phyloP scores from a whole-genome alignment of 2,797 vertebrate genomes.

The Lithobates sylvaticus region DNA sequence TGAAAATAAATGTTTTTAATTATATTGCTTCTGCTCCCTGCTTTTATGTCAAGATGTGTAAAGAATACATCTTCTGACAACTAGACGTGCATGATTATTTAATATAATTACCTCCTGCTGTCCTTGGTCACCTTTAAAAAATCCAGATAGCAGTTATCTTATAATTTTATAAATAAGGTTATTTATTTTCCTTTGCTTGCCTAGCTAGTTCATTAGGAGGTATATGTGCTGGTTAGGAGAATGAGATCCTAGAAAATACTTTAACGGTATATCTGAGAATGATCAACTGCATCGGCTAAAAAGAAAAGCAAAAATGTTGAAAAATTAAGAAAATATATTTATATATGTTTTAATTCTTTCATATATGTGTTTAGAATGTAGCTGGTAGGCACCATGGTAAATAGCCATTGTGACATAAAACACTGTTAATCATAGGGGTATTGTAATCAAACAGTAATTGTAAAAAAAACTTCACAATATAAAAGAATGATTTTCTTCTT shows the following conservation, averaged over 20 bases:
- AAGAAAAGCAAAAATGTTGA: not conserved
- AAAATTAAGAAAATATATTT: not conserved
- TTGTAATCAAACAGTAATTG: not conserved
- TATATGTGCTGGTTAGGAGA: not conserved
- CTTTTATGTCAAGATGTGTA: no score
- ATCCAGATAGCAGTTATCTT: no score
- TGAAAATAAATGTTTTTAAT: no score
- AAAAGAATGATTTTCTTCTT: not conserved
- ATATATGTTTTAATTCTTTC: not conserved
- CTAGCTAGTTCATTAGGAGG: not conserved
- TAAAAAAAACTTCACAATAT: constrained; percentile 2
- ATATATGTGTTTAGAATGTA: not conserved
- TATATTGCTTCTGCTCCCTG: no score
- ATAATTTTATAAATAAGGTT: not conserved
- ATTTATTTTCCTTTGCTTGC: not conserved
- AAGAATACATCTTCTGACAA: no score
- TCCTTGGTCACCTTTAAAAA: no score
- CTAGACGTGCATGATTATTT: no score
- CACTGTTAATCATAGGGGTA: constrained; percentile 6
- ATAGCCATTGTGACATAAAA: constrained; percentile 1
- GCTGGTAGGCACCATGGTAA: constrained; percentile 5
- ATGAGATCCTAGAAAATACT: not conserved
- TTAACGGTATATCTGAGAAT: not conserved
- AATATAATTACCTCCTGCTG: no score
- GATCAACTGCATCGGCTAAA: not conserved